Percentiles rank a stretch among this genome's conserved stretches.
Evolutionary conservation across 1,140 invertebrate genomes (phyloP).

Genomic region (Papilio aristodemus): DNA sequence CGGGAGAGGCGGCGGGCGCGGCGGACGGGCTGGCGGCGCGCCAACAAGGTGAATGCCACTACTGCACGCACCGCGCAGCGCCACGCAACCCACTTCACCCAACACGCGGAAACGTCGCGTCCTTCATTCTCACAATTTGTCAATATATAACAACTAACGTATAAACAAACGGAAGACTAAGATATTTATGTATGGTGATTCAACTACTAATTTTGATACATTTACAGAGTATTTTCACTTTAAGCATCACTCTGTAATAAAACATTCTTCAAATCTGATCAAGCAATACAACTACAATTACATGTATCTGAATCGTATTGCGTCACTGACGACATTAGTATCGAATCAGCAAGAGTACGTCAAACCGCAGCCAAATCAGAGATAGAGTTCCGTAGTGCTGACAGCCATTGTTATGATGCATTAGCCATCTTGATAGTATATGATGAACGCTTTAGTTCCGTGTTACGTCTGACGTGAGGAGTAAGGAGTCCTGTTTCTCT

Average conservation of each 20-base stretch:
- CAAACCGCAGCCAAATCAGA: too few relatives aligned
- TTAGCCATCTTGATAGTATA: too few relatives aligned
- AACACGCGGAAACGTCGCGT: constrained; percentile 65
- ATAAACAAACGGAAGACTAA: constrained; percentile 13
- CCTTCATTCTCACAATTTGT: constrained; percentile 44
- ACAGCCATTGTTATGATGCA: too few relatives aligned
- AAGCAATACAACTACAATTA: too few relatives aligned
- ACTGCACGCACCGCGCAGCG: constrained; percentile 52
- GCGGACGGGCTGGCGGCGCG: constrained; percentile 55
- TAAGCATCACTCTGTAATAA: neutral
- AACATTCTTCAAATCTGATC: too few relatives aligned
- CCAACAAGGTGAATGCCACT: constrained; percentile 80
- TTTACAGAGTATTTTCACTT: neutral
- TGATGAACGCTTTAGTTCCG: too few relatives aligned
- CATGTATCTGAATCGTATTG: too few relatives aligned
- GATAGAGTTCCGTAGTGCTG: too few relatives aligned
- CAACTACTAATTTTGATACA: neutral
- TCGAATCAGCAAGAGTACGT: too few relatives aligned
- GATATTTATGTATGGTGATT: neutral
- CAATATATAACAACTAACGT: constrained; percentile 31
- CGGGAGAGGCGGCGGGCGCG: constrained; percentile 37
- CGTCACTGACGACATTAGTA: too few relatives aligned
- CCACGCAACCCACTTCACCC: constrained; percentile 70
- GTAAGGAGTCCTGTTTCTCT: too few relatives aligned
- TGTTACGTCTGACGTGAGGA: too few relatives aligned